These are phyloP conservation scores for Agrilus planipennis DNA, from an alignment of 1,140 invertebrate species.

Conservation along the genomic window DNA sequence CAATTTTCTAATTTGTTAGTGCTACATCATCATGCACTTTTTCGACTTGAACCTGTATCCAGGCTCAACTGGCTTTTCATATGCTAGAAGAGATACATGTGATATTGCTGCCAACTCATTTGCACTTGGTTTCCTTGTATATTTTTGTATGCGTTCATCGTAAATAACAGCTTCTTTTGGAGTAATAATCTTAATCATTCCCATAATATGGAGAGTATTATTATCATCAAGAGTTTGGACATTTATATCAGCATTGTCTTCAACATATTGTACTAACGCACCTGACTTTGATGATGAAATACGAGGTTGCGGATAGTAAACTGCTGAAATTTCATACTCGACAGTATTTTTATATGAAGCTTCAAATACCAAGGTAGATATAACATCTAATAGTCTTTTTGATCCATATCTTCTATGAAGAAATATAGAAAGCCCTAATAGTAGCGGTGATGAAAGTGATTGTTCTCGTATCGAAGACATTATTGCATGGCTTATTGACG, in stretches of 20 bases:
- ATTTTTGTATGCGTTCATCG: conserved; percentile 19
- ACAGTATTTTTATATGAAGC: conserved; percentile 27
- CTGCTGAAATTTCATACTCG: conserved; percentile 30
- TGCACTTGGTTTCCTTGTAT: conserved; percentile 23
- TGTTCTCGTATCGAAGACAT: conserved; percentile 26
- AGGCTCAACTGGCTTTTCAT: conserved; percentile 25
- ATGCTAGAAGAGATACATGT: conserved; percentile 25
- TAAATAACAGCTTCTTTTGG: conserved; percentile 22
- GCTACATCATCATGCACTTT: conserved; percentile 9
- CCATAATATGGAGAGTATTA: conserved; percentile 28
- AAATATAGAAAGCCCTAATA: conserved; percentile 27
- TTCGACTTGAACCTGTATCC: conserved; percentile 21
- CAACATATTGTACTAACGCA: conserved; percentile 27
- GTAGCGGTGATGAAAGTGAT: conserved; percentile 29
- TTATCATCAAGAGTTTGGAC: conserved; percentile 28
- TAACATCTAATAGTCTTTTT: conserved; percentile 27
- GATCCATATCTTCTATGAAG: conserved; percentile 25
- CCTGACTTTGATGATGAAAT: conserved; percentile 18
- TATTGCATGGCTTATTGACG: conserved; percentile 27
- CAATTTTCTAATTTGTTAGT: conserved; percentile 9
- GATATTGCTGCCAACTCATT: conserved; percentile 27
- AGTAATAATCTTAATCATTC: conserved; percentile 25
- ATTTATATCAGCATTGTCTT: conserved; percentile 32
- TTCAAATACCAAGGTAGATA: conserved; percentile 26
- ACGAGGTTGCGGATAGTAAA: conserved; percentile 21